Evolutionary conservation across 23 tunicate genomes (phyloP).

Genomic region (Styela clava): DNA sequence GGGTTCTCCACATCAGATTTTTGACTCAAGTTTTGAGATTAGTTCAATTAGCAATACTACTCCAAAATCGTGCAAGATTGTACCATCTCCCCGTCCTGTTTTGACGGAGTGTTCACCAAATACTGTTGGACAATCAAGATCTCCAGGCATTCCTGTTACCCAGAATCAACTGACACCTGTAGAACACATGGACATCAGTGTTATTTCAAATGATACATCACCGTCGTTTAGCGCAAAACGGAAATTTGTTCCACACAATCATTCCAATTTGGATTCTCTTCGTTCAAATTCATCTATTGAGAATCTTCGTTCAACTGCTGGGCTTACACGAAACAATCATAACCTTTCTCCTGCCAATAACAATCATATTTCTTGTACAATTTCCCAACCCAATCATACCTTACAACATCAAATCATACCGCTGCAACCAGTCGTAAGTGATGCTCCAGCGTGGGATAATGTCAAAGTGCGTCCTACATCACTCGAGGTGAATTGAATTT

Average conservation of each 20-base stretch:
- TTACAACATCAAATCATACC: neutral
- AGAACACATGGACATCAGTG: conserved; percentile 11
- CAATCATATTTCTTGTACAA: neutral
- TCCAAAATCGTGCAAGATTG: neutral
- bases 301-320: conserved; percentile 25
- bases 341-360: neutral
- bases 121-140: neutral
- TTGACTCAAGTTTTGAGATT: neutral
- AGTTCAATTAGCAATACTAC: neutral
- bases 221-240: neutral
- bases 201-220: neutral
- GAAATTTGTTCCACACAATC: conserved; percentile 28
- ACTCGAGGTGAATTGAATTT: conserved; percentile 13
- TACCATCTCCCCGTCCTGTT: neutral
- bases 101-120: neutral
- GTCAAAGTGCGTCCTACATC: conserved; percentile 9
- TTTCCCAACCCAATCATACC: neutral
- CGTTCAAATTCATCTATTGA: conserved; percentile 46
- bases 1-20: neutral
- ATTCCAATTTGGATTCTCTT: conserved; percentile 32
- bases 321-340: conserved; percentile 2
- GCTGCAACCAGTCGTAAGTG: neutral
- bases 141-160: neutral
- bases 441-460: conserved; percentile 10
- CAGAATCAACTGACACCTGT: neutral